Evolutionary conservation across 2,888 invertebrate genomes (phyloP).

Genomic region (Anticlea derivata): DNA sequence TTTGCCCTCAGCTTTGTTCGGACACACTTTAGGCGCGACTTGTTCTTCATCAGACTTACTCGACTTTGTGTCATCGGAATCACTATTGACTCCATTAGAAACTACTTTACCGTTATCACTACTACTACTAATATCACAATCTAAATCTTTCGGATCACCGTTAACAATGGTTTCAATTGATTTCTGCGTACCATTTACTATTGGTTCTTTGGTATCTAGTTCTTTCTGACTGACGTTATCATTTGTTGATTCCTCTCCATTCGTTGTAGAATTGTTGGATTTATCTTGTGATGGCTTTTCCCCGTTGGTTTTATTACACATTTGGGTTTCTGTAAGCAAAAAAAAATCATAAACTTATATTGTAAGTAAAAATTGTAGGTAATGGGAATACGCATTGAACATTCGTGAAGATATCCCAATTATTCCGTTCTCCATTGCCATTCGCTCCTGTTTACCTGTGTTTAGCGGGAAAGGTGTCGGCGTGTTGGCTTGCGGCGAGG

Average conservation of each 20-base stretch:
- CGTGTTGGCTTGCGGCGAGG: conserved; percentile 65
- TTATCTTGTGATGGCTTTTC: conserved; percentile 63
- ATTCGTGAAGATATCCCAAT: too few relatives aligned
- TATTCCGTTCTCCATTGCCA: not conserved
- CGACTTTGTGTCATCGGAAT: conserved; percentile 70
- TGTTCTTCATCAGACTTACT: conserved; percentile 67
- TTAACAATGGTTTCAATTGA: conserved; percentile 62
- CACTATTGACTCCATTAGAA: conserved; percentile 76
- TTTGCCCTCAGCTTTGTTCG: conserved; percentile 58
- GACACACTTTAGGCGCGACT: conserved; percentile 48
- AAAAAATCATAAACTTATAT: too few relatives aligned
- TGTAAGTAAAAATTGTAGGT: too few relatives aligned
- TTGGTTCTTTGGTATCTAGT: conserved; percentile 76
- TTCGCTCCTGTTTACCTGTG: conserved; percentile 55
- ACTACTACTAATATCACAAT: conserved; percentile 83
- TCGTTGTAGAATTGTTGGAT: conserved; percentile 51
- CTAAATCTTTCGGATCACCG: conserved; percentile 71
- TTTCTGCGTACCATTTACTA: conserved; percentile 70
- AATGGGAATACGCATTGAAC: too few relatives aligned
- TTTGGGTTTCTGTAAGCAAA: conserved; percentile 63
- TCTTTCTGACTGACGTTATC: conserved; percentile 59
- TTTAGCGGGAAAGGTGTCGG: conserved; percentile 64
- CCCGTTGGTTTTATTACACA: conserved; percentile 54
- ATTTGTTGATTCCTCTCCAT: conserved; percentile 63
- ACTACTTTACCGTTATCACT: conserved; percentile 78